These are phyloP conservation scores for Anguilla marmorata DNA, from an alignment of 2,797 vertebrate species.

Conservation along the genomic window DNA sequence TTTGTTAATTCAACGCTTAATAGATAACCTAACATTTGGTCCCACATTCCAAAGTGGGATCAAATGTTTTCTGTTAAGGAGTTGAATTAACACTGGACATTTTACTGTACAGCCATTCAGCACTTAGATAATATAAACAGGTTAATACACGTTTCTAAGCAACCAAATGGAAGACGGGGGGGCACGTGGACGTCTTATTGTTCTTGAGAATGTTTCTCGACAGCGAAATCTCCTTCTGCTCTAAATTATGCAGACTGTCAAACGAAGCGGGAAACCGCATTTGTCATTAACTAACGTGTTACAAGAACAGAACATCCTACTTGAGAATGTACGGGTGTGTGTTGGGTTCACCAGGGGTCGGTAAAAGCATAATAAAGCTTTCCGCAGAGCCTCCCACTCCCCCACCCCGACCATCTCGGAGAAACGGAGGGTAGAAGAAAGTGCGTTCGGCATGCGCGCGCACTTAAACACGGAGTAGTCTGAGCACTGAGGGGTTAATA, in stretches of 20 bases:
- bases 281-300: constrained; percentile 12
- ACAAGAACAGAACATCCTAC: neutral
- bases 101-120: too few species aligned
- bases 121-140: too few species aligned
- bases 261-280: neutral
- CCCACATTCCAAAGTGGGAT: too few species aligned
- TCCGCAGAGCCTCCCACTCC: neutral
- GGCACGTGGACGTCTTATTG: neutral
- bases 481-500: constrained; percentile 9
- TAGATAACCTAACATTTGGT: neutral
- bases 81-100: too few species aligned
- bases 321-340: neutral
- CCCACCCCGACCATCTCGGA: neutral
- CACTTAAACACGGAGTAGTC: neutral
- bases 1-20: neutral
- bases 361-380: constrained; percentile 11
- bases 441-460: neutral
- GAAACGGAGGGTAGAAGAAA: neutral
- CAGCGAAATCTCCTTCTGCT: neutral
- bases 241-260: neutral
- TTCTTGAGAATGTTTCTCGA: neutral
- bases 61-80: too few species aligned
- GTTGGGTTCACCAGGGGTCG: neutral
- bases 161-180: neutral
- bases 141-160: neutral